phyloP scores from a whole-genome alignment of 2,113 vertebrate genomes.

The Nothobranchius kuhntae region DNA sequence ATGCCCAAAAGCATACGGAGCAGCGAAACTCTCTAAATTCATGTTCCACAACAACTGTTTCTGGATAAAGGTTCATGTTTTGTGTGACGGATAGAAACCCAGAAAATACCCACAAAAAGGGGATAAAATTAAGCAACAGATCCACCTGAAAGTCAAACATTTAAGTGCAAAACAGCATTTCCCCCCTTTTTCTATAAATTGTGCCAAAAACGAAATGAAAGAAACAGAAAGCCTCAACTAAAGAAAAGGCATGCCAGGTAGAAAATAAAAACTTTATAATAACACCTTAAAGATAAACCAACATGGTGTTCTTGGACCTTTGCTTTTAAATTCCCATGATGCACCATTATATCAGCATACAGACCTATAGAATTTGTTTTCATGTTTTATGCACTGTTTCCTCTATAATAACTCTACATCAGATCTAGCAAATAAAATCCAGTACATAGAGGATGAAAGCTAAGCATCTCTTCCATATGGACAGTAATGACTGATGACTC shows the following conservation, averaged over 20 bases:
- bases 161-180: too few relatives aligned
- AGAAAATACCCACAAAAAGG: not conserved
- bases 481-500: conserved; percentile 33
- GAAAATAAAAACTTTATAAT: too few relatives aligned
- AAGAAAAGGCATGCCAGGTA: too few relatives aligned
- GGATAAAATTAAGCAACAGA: too few relatives aligned
- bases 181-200: too few relatives aligned
- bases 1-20: not conserved
- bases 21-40: not conserved
- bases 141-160: too few relatives aligned
- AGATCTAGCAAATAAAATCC: conserved; percentile 3
- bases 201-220: too few relatives aligned
- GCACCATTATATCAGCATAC: not conserved
- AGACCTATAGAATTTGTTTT: not conserved
- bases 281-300: too few relatives aligned
- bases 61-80: too few relatives aligned
- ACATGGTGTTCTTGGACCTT: too few relatives aligned
- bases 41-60: not conserved
- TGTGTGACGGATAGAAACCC: too few relatives aligned
- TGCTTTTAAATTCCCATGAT: not conserved
- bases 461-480: conserved; percentile 6
- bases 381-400: not conserved
- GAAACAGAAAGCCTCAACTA: too few relatives aligned
- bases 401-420: not conserved
- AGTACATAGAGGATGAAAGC: conserved; percentile 2